Base-by-base conservation (phyloP, 2,888 invertebrate genomes). In the Ormyrus nitidulus region DNA sequence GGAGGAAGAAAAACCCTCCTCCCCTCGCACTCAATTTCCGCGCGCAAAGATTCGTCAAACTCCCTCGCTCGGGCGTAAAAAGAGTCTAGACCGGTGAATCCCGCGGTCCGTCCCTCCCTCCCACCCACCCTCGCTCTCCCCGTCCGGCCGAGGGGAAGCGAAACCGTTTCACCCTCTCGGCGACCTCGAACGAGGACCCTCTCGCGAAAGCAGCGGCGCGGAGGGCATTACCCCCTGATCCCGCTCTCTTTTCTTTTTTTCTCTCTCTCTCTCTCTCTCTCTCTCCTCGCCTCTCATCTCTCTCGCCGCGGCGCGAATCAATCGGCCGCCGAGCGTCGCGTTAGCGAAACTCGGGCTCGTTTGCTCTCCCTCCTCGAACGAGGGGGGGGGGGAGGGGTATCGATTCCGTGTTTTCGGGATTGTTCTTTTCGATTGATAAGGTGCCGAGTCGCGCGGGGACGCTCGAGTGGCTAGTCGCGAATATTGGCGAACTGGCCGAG, bases 141-240 rank as follows among this genome's bases (percentile, higher is more conserved):
- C 34, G 34, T 34, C 44, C 34, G 44, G 48, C 13, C 48, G 75
- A 51, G 53, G 59, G 59, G 11, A 13, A 56, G 19, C 64, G 51
- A 68, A 58, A 59, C 51, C 46, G 46, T 51, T 59, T 66, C 53
- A 59, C 68, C 59, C 75, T 59, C 66, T 11, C 62, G 13, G 5
- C 51, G 53, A 64, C 64, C 9, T 46, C 11, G 44, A 49, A 34
- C 34, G 10, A 59, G 68, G 74, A 72, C 62, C 56, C 56, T 71
- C 71, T 59, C 51, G 34, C 64, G 64, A 73, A 64, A 64, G 64
- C 11, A 68, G 34, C 34, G 34, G 34, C 34, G 34, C 34, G 51
- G 68, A 68, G 75, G 75, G 51, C 75, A 75, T 75, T 75, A 68
- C 68, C 66, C 64, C 46, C 68, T 34, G 51, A 68, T 75, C 61